These are phyloP conservation scores for Scopus umbretta DNA, from an alignment of 2,113 vertebrate species.

Conservation along the genomic window DNA sequence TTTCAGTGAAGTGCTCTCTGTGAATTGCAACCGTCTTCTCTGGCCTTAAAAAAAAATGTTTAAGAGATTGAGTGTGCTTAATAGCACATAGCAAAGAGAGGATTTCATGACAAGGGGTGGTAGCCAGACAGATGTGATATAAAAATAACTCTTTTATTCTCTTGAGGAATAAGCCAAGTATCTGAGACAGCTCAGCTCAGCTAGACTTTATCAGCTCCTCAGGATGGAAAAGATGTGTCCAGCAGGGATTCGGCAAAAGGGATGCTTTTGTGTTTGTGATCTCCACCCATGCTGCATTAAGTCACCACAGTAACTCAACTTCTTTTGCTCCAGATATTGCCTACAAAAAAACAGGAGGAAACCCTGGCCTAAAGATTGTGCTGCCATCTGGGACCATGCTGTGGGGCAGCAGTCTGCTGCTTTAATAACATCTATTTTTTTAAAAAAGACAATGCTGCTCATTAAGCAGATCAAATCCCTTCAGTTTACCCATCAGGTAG, in stretches of 20 bases:
- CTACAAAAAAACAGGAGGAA: not conserved
- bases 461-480: slow-evolving; percentile 26
- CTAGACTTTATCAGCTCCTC: not conserved
- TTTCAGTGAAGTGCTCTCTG: not conserved
- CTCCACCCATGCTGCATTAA: not conserved
- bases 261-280: not conserved
- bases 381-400: slow-evolving; percentile 29
- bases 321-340: not conserved
- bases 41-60: not conserved
- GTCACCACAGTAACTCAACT: not conserved
- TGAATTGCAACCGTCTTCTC: not conserved
- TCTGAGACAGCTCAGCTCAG: not conserved
- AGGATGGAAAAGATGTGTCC: not conserved
- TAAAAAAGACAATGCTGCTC: not conserved
- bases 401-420: not conserved
- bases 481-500: slow-evolving; percentile 4
- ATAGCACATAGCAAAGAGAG: not conserved
- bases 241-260: not conserved
- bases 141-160: not conserved
- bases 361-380: not conserved
- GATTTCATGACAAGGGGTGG: not conserved
- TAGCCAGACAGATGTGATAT: not conserved
- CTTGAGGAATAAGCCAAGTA: not conserved
- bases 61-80: not conserved
- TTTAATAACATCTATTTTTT: not conserved